A percentile compares a stretch with the other conserved stretches of the same genome.
These are phyloP conservation scores for Calycopis cecrops DNA, from an alignment of 1,140 invertebrate species.

Conservation along the genomic window DNA sequence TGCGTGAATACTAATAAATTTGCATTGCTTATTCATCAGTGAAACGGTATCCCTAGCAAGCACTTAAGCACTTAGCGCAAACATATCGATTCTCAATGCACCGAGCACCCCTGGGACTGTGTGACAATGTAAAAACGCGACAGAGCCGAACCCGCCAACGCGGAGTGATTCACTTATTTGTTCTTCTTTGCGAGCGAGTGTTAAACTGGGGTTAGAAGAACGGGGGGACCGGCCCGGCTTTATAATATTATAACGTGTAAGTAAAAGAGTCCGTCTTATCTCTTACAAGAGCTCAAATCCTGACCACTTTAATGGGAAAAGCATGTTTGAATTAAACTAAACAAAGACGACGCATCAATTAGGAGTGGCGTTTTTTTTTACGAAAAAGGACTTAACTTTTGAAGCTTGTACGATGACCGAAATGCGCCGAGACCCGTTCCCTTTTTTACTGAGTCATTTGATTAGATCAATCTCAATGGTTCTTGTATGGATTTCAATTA, in stretches of 20 bases:
- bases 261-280: slow-evolving; percentile 70
- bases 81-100: slow-evolving; percentile 68
- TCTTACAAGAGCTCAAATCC: slow-evolving; percentile 63
- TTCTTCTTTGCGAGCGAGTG: slow-evolving; percentile 41
- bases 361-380: slow-evolving; percentile 57
- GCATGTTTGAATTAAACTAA: slow-evolving; percentile 74
- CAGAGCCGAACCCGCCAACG: slow-evolving; percentile 36
- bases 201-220: slow-evolving; percentile 60
- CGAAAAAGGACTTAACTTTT: slow-evolving; percentile 65
- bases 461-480: slow-evolving; percentile 70
- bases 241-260: slow-evolving; percentile 72
- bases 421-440: slow-evolving; percentile 49
- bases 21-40: slow-evolving; percentile 66
- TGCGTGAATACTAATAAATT: slow-evolving; percentile 41
- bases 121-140: slow-evolving; percentile 65
- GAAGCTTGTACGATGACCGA: slow-evolving; percentile 63
- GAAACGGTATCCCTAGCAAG: slow-evolving; percentile 60
- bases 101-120: slow-evolving; percentile 51
- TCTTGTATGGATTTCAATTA: slow-evolving; percentile 71
- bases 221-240: slow-evolving; percentile 42
- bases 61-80: slow-evolving; percentile 70
- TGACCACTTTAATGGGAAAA: slow-evolving; percentile 74
- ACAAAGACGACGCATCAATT: slow-evolving; percentile 74
- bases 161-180: slow-evolving; percentile 59
- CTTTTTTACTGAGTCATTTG: slow-evolving; percentile 67